These are phyloP conservation scores for Lepus europaeus DNA, from an alignment of 2,113 vertebrate genomes.

Conservation along the genomic window DNA sequence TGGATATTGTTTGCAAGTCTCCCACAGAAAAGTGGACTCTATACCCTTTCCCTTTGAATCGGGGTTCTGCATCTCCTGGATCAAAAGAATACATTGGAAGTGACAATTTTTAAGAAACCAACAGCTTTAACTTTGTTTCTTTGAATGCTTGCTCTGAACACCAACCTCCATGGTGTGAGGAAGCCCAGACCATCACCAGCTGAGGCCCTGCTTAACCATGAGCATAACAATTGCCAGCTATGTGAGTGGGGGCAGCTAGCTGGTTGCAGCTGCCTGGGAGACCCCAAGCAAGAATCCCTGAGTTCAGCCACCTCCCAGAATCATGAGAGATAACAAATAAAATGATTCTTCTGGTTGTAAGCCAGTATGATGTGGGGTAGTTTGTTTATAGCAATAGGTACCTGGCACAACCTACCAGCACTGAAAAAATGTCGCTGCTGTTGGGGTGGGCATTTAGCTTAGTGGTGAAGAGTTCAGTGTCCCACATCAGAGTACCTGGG, in stretches of 20 bases:
- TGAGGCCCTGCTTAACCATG: neutral
- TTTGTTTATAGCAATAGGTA: neutral
- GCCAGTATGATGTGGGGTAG: neutral
- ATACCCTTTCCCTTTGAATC: neutral
- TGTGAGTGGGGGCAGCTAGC: neutral
- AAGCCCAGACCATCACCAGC: neutral
- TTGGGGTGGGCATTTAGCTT: no score
- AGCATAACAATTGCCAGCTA: neutral
- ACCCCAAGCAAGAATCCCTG: neutral
- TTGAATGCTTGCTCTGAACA: no score
- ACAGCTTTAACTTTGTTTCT: neutral
- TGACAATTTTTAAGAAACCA: neutral
- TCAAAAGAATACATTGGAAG: neutral
- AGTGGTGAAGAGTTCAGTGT: no score
- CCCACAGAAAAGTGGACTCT: no score
- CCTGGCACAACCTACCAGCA: neutral
- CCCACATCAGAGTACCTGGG: no score
- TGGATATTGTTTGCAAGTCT: no score
- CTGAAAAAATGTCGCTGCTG: neutral
- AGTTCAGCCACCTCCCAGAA: neutral
- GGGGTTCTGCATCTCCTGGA: neutral
- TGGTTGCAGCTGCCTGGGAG: neutral
- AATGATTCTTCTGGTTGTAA: neutral
- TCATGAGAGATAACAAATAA: neutral
- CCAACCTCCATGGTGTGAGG: neutral